Base-by-base conservation (phyloP, 2,888 invertebrate genomes). In the Papilio protenor region DNA sequence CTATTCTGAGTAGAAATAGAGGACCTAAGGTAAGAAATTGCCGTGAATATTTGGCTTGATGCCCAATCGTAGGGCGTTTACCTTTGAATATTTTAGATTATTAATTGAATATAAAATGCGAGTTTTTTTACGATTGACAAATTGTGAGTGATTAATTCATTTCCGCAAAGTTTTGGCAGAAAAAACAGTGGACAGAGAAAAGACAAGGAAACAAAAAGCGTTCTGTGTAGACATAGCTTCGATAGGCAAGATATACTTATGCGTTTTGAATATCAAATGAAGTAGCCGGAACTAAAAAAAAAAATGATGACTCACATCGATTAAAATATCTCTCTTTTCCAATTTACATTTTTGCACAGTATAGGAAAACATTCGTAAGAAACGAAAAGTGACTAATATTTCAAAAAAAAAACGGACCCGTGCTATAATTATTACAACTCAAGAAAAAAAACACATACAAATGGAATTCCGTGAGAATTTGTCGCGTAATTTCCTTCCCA, bases 21-120 rank as follows among this genome's bases (percentile, higher is more conserved):
- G 45, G 14, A 69, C 18, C 66, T 40, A 66, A 45, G 66, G 66
- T 69, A 45, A 69, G 14, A 27, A 61, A 61, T 5, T 33, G 33
- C 18, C n/a, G 3, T 18, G 45, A 69, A 69, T 45, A 45, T 69
- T 45, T 69, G 45, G 66, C 66, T 69, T n/a, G 21, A 21, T 21
- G 66, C 66, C 66, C 16, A 69, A 45, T 69, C 66, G 11, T 40
- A 66, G 66, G 66, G 40, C 66, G 66, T 66, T 69, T 69, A 69
- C 66, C 40, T 45, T 45, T 21, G 11, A 45, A 33, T 2, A 64
- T 6, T 61, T 61, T 61, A 61, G 6, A 27, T 61, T 16, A 11
- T 23, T 59, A 12, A 12, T 57, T 57, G 14, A 23, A 27, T 5
- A 6, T 27, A 14, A 14, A 3, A 61, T 61, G 16, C 16, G 16